Evolutionary conservation across 2,888 invertebrate genomes (phyloP).

Genomic region (Agrotis segetum): DNA sequence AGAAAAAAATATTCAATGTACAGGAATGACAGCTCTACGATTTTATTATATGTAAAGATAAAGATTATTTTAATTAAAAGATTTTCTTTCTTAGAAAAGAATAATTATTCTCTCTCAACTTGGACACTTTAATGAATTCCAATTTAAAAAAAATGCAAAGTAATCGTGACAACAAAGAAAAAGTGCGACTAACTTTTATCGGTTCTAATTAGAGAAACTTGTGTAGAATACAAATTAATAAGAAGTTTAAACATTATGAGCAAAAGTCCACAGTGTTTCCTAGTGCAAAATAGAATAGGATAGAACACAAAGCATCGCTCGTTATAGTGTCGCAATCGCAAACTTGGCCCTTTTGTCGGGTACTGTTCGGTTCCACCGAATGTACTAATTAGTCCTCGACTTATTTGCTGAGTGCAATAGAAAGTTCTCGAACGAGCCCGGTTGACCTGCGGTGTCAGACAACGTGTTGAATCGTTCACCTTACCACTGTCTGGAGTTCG

Average conservation of each 20-base stretch:
- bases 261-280: slow-evolving; percentile 53
- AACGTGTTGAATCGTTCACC: slow-evolving; percentile 74
- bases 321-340: slow-evolving; percentile 80
- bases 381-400: slow-evolving; percentile 85
- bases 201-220: slow-evolving; percentile 60
- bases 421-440: slow-evolving; percentile 78
- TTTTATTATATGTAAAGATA: too few relatives aligned
- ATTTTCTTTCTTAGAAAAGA: slow-evolving; percentile 8
- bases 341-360: slow-evolving; percentile 82
- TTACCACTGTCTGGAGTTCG: slow-evolving; percentile 67
- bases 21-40: too few relatives aligned
- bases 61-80: slow-evolving; percentile 24
- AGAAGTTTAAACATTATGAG: slow-evolving; percentile 58
- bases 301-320: slow-evolving; percentile 72
- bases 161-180: slow-evolving; percentile 42
- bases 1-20: too few relatives aligned
- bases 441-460: slow-evolving; percentile 73
- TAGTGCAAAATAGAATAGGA: slow-evolving; percentile 47
- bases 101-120: slow-evolving; percentile 11
- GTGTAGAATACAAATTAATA: slow-evolving; percentile 63
- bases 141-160: slow-evolving; percentile 38
- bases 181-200: slow-evolving; percentile 54
- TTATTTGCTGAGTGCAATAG: slow-evolving; percentile 83
- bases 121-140: slow-evolving; percentile 22
- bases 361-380: slow-evolving; percentile 75